A percentile compares a stretch with the other conserved stretches of the same genome.
phyloP scores from a whole-genome alignment of 37 sponge, comb jelly and placozoan species.

The Geodia barretti region DNA sequence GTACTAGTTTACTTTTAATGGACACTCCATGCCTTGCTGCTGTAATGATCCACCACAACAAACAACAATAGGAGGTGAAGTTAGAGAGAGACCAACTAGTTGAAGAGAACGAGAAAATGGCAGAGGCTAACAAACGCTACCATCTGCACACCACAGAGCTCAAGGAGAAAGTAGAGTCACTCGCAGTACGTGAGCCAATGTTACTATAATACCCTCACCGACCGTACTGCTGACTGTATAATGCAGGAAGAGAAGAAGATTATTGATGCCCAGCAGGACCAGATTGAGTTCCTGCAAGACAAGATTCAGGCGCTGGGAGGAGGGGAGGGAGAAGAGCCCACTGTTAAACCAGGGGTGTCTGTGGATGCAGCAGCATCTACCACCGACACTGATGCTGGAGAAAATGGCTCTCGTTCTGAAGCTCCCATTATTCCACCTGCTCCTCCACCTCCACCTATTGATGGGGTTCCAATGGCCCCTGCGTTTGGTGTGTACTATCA shows the following conservation, averaged over 20 bases:
- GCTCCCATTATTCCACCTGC: constrained; percentile 13
- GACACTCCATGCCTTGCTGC: neutral
- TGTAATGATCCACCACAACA: no score
- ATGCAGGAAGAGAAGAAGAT: constrained; percentile 42
- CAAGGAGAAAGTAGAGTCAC: constrained; percentile 17
- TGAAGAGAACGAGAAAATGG: constrained; percentile 42
- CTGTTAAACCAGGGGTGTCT: constrained; percentile 7
- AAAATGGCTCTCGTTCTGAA: neutral
- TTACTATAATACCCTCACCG: no score
- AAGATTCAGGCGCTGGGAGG: neutral
- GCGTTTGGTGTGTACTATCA: constrained; percentile 25
- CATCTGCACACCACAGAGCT: constrained; percentile 33
- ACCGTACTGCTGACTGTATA: neutral
- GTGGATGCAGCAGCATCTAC: neutral
- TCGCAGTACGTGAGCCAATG: constrained; percentile 33
- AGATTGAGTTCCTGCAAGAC: constrained; percentile 11
- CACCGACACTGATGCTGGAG: neutral
- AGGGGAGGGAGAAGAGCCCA: neutral
- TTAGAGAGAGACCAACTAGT: constrained; percentile 36
- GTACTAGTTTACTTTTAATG: neutral
- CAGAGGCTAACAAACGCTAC: constrained; percentile 46
- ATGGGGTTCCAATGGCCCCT: constrained; percentile 22
- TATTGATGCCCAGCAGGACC: constrained; percentile 12
- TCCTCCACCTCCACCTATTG: constrained; percentile 45
- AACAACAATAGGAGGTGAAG: constrained; percentile 19